Evolutionary conservation across 2,797 vertebrate species (phyloP).

Genomic region (Poeciliopsis infans): DNA sequence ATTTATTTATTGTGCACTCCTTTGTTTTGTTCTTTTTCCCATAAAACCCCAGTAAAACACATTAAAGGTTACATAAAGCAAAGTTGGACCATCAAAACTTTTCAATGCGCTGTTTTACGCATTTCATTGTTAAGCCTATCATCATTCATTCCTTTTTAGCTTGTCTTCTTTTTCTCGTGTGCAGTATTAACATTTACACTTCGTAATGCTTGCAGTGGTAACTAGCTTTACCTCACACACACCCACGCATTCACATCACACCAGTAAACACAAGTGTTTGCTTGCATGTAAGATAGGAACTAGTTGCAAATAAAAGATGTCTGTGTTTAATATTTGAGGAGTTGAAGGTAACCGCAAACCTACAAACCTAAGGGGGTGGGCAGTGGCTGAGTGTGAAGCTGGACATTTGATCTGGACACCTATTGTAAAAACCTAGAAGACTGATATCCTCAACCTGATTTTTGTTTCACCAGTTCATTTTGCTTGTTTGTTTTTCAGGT

Average conservation of each 20-base stretch:
- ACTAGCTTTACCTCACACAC: slow-evolving; percentile 56
- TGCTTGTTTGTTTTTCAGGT: slow-evolving; percentile 4
- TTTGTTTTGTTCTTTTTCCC: background rate
- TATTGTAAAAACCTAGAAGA: slow-evolving; percentile 46
- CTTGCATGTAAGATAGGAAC: slow-evolving; percentile 76
- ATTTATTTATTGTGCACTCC: background rate
- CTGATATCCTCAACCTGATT: slow-evolving; percentile 52
- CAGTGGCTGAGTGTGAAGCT: slow-evolving; percentile 71
- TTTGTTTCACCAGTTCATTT: slow-evolving; percentile 34
- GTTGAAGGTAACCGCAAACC: slow-evolving; percentile 80
- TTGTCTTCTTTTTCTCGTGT: slow-evolving; percentile 21
- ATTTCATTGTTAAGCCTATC: background rate
- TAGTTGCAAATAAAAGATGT: slow-evolving; percentile 72
- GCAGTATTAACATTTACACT: slow-evolving; percentile 46
- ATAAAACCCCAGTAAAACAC: background rate
- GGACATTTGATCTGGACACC: slow-evolving; percentile 71
- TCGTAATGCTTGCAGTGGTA: slow-evolving; percentile 38
- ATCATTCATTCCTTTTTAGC: slow-evolving; percentile 15
- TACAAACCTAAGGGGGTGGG: slow-evolving; percentile 62
- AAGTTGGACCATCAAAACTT: background rate
- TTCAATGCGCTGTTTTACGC: background rate
- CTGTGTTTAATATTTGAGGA: slow-evolving; percentile 84
- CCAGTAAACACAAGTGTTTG: slow-evolving; percentile 17
- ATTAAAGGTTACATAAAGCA: background rate
- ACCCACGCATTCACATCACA: slow-evolving; percentile 14